Conservation (phyloP, 2,113 vertebrate species). For the Strix aluco region DNA sequence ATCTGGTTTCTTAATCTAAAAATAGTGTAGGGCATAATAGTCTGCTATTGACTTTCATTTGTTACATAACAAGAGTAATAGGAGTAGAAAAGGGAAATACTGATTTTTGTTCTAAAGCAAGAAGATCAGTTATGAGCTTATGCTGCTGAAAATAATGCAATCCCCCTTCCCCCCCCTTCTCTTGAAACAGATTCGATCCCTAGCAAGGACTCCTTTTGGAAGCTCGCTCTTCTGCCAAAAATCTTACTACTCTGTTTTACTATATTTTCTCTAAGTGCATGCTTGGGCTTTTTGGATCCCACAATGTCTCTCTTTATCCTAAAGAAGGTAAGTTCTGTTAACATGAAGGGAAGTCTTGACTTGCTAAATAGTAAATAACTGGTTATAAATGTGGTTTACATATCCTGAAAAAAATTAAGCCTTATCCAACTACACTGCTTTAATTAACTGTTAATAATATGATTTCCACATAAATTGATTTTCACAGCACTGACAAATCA, state of each 20-base stretch:
- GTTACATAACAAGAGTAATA: neutral
- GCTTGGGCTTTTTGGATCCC: constrained; percentile 89
- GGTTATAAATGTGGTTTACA: neutral
- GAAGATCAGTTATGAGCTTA: neutral
- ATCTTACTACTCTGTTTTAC: constrained; percentile 80
- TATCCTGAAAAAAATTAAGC: neutral
- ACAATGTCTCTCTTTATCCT: constrained; percentile 90
- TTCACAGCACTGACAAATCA: neutral
- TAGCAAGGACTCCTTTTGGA: constrained; percentile 84
- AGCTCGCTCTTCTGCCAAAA: constrained; percentile 80
- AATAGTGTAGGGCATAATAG: neutral
- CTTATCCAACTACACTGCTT: neutral
- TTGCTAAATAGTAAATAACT: neutral
- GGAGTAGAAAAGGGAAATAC: neutral
- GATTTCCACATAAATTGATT: neutral
- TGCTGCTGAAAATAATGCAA: neutral
- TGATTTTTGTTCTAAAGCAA: neutral
- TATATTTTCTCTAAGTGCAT: constrained; percentile 84
- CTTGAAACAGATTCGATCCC: constrained; percentile 75
- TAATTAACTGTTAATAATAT: neutral
- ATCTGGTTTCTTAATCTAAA: neutral
- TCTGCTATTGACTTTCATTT: neutral
- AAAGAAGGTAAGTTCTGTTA: constrained; percentile 77
- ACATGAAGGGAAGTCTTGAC: neutral
- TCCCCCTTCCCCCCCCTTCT: neutral